These are phyloP conservation scores for Harpegnathos saltator DNA, from an alignment of 1,140 invertebrate species.

Conservation along the genomic window DNA sequence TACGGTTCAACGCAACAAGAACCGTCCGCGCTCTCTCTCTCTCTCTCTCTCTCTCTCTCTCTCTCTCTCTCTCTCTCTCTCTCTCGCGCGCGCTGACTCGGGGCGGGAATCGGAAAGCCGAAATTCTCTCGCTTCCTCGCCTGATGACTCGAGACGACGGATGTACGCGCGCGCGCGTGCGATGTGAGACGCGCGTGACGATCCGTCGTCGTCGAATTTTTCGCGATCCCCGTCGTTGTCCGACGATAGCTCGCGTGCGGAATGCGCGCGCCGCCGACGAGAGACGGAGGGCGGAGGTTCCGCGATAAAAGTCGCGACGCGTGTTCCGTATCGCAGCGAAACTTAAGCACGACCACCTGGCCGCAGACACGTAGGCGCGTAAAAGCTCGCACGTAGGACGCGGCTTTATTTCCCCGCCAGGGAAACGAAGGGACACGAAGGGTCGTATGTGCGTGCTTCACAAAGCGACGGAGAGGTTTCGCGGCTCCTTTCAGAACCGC, in stretches of 20 bases:
- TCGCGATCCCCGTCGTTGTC: neutral
- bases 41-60: neutral
- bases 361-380: constrained; percentile 35
- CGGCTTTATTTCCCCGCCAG: constrained; percentile 13
- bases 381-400: constrained; percentile 8
- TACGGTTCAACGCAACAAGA: neutral
- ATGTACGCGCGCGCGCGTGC: too few species aligned
- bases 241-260: neutral
- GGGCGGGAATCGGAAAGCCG: too few species aligned
- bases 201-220: too few species aligned
- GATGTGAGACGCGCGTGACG: too few species aligned
- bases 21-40: too few species aligned
- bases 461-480: constrained; percentile 18
- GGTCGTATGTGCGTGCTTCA: neutral
- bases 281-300: constrained; percentile 17
- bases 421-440: constrained; percentile 16
- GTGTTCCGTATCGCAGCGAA: constrained; percentile 9
- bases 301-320: constrained; percentile 31
- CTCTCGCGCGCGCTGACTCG: too few species aligned
- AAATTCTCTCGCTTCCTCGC: too few species aligned
- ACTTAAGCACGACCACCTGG: constrained; percentile 17
- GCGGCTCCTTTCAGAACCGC: constrained; percentile 20
- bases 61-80: too few species aligned
- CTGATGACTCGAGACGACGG: neutral
- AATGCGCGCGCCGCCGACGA: neutral